Conservation (phyloP, 2,888 invertebrate genomes). For the Nephrotoma guestfalica region DNA sequence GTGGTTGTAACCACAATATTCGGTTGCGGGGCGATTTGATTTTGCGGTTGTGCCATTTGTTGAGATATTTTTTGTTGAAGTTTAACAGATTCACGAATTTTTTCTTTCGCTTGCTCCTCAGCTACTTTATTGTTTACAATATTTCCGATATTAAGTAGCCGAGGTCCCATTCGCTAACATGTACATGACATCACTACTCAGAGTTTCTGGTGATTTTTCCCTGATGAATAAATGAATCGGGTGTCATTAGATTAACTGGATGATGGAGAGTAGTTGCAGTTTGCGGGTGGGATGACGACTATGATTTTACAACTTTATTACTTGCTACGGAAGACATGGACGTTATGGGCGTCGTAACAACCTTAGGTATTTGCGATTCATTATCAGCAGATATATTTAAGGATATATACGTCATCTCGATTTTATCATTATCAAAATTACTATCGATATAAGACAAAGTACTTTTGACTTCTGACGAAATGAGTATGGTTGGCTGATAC, state of each 20-base stretch:
- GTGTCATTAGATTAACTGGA: slow-evolving; percentile 65
- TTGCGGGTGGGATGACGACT: background rate
- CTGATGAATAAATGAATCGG: slow-evolving; percentile 64
- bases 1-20: background rate
- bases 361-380: slow-evolving; percentile 14
- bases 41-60: background rate
- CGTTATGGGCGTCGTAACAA: slow-evolving; percentile 20
- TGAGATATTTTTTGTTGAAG: slow-evolving; percentile 20
- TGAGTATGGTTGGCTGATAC: slow-evolving; percentile 36
- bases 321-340: slow-evolving; percentile 10
- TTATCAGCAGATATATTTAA: slow-evolving; percentile 10
- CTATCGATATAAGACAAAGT: slow-evolving; percentile 14
- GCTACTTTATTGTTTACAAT: slow-evolving; percentile 28
- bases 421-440: background rate
- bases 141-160: slow-evolving; percentile 22
- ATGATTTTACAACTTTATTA: background rate
- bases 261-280: background rate
- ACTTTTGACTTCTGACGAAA: slow-evolving; percentile 21
- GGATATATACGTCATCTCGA: background rate
- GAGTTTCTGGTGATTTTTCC: slow-evolving; percentile 20
- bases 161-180: slow-evolving; percentile 30
- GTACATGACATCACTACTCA: slow-evolving; percentile 26
- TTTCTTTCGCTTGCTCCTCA: slow-evolving; percentile 23
- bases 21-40: background rate
- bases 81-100: background rate